These are phyloP conservation scores for Anoncus sp. DNA, from an alignment of 2,888 invertebrate genomes.

Conservation along the genomic window DNA sequence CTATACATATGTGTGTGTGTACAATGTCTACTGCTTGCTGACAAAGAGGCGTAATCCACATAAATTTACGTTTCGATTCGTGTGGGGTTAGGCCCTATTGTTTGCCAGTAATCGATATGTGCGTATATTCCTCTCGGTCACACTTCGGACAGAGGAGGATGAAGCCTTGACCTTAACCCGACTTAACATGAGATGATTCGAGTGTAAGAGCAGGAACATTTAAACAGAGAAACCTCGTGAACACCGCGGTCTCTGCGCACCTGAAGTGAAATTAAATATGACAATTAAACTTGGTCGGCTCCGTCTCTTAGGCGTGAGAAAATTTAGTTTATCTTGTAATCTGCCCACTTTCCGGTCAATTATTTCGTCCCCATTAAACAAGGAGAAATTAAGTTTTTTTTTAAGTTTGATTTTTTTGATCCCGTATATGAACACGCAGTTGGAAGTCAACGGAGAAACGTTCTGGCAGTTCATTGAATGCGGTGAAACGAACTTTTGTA, in stretches of 20 bases:
- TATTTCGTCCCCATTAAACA: neutral
- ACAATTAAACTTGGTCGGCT: constrained; percentile 41
- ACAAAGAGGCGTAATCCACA: neutral
- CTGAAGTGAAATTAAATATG: constrained; percentile 35
- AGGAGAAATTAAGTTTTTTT: neutral
- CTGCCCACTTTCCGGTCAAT: constrained; percentile 35
- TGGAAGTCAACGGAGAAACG: neutral
- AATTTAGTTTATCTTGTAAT: constrained; percentile 34
- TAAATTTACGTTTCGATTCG: neutral
- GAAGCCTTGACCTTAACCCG: constrained; percentile 45
- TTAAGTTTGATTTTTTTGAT: neutral
- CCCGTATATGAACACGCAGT: neutral
- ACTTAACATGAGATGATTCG: neutral
- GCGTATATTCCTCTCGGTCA: constrained; percentile 16
- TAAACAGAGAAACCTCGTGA: neutral
- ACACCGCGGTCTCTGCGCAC: constrained; percentile 20
- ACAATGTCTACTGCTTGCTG: neutral
- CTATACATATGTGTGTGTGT: constrained; percentile 11
- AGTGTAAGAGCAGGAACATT: constrained; percentile 5
- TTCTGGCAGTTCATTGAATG: constrained; percentile 19
- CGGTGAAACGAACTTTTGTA: neutral
- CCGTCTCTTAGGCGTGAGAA: neutral
- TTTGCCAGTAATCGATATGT: constrained; percentile 1
- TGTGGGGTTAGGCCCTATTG: neutral
- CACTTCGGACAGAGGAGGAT: neutral